These are phyloP conservation scores for Platichthys flesus DNA, from an alignment of 2,113 vertebrate genomes.

Conservation along the genomic window DNA sequence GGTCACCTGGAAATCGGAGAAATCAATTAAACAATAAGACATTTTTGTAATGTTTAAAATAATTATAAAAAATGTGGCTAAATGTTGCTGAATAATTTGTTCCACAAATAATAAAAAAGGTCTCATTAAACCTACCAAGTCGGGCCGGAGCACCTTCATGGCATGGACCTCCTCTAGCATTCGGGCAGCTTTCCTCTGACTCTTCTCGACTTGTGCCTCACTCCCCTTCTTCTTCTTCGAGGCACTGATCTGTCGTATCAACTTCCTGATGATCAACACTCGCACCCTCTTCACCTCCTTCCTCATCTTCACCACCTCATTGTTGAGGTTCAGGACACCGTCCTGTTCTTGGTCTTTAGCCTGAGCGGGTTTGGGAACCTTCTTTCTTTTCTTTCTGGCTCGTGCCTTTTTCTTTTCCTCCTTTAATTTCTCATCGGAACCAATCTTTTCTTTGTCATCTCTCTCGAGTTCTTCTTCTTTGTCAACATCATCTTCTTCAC, in stretches of 20 bases:
- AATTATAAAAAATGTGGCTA: not conserved
- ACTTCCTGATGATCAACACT: constrained; percentile 89
- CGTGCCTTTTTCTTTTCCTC: not conserved
- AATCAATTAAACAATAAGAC: not conserved
- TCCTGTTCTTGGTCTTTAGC: constrained; percentile 34
- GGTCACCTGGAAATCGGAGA: constrained; percentile 79
- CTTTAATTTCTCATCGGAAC: not conserved
- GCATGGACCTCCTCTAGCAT: constrained; percentile 91
- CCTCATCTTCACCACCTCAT: constrained; percentile 95
- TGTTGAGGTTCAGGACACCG: constrained; percentile 78
- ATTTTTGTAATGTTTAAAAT: not conserved
- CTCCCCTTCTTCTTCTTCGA: constrained; percentile 92
- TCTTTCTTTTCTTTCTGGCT: not conserved
- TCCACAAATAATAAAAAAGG: not conserved
- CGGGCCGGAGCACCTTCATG: constrained; percentile 89
- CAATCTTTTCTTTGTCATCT: not conserved
- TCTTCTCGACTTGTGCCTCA: constrained; percentile 85
- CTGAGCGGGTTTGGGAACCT: not conserved
- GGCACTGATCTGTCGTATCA: constrained; percentile 86
- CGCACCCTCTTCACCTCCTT: constrained; percentile 93
- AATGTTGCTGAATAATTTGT: not conserved
- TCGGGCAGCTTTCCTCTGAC: constrained; percentile 87
- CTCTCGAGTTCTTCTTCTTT: not conserved
- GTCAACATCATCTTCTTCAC: not conserved
- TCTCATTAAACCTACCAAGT: constrained; percentile 69